phyloP scores from a whole-genome alignment of 1,140 invertebrate genomes.

The Trialeurodes vaporariorum region DNA sequence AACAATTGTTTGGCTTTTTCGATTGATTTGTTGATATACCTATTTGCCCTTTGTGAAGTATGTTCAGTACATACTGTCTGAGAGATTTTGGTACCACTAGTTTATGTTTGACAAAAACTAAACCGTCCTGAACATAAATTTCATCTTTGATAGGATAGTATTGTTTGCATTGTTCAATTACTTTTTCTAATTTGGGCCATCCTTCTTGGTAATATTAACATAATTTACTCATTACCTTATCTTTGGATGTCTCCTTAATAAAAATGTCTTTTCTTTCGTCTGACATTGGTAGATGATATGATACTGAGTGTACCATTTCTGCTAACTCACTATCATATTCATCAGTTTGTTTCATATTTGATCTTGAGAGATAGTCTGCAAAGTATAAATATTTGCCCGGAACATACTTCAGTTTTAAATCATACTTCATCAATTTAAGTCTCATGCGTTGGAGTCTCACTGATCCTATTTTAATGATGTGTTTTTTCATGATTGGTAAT shows the following conservation, averaged over 20 bases:
- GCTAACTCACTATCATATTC: background rate
- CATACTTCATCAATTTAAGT: conserved; percentile 32
- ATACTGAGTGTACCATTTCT: conserved; percentile 6
- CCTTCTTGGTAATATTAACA: conserved; percentile 17
- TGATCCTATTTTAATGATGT: conserved; percentile 19
- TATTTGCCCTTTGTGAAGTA: conserved; percentile 30
- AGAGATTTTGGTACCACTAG: conserved; percentile 28
- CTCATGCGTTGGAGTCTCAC: conserved; percentile 33
- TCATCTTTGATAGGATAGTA: conserved; percentile 23
- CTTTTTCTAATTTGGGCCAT: conserved; percentile 17
- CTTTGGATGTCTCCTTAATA: conserved; percentile 17
- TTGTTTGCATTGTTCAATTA: conserved; percentile 17
- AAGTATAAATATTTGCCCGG: conserved; percentile 27
- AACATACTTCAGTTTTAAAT: conserved; percentile 25
- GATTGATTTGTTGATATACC: conserved; percentile 28
- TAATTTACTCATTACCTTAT: conserved; percentile 19
- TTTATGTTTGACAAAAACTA: conserved; percentile 28
- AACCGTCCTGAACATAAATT: conserved; percentile 21
- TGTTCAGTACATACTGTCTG: conserved; percentile 27
- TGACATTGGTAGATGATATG: conserved; percentile 11
- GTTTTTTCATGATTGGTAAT: conserved; percentile 24
- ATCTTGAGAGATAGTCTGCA: conserved; percentile 29
- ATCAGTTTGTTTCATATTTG: conserved; percentile 7
- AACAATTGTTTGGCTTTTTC: conserved; percentile 28
- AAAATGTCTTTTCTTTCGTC: conserved; percentile 16